Conservation (phyloP, 2,888 invertebrate genomes). For the Coelogynopora nodosa region DNA sequence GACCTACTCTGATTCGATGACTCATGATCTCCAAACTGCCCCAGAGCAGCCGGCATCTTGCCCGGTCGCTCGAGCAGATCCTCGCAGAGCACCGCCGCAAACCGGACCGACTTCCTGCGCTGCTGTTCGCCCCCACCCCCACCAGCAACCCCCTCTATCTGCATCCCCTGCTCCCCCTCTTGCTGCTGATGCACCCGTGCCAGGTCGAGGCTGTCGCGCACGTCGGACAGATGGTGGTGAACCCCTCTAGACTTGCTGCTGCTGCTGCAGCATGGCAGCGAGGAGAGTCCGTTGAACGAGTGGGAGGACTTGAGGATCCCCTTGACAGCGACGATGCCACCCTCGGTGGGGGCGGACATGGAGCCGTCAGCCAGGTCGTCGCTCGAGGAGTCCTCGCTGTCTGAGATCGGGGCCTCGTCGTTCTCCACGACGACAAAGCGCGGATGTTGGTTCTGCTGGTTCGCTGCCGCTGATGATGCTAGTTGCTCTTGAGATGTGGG, state of each 20-base stretch:
- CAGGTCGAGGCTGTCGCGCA: background rate
- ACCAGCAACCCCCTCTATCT: background rate
- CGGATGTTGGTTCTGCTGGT: no score
- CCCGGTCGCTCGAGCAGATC: background rate
- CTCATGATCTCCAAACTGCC: background rate
- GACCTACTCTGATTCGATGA: no score
- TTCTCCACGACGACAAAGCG: background rate
- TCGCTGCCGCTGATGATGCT: no score
- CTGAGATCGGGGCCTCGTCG: background rate
- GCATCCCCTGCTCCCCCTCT: background rate
- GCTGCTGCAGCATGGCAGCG: background rate
- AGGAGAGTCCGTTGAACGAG: background rate
- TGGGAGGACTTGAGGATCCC: background rate
- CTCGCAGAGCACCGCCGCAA: background rate
- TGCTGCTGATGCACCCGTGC: background rate
- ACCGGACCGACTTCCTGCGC: background rate
- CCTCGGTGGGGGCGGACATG: background rate
- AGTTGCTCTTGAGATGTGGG: background rate
- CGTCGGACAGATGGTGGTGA: background rate
- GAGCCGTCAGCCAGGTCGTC: background rate
- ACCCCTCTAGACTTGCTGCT: no score
- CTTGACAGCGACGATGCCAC: background rate
- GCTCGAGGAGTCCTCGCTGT: background rate
- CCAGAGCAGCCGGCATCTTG: background rate
- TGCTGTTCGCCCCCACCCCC: background rate